Conservation (phyloP, 2,888 invertebrate genomes). For the Leucozona laternaria region DNA sequence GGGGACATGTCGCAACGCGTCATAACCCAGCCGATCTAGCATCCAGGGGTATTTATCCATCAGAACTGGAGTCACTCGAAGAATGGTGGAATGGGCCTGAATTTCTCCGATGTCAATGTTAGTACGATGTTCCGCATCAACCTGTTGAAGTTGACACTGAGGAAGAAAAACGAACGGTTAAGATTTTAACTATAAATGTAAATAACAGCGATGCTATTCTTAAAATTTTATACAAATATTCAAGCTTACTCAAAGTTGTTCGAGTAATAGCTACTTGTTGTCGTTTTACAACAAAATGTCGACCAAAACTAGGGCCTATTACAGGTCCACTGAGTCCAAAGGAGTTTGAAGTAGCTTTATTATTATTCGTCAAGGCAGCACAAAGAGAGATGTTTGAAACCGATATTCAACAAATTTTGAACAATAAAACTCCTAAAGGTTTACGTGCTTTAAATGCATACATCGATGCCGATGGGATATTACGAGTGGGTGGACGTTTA, state of each 20-base stretch:
- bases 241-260: too few species aligned
- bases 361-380: neutral
- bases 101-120: neutral
- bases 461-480: slow-evolving; percentile 9
- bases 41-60: neutral
- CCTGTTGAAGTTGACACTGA: neutral
- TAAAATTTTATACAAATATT: too few species aligned
- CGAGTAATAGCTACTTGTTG: too few species aligned
- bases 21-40: slow-evolving; percentile 5
- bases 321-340: too few species aligned
- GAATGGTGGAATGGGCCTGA: neutral
- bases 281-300: too few species aligned
- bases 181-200: neutral
- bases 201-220: too few species aligned
- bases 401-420: neutral
- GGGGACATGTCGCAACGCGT: neutral
- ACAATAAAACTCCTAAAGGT: neutral
- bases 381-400: slow-evolving; percentile 9
- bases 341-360: too few species aligned
- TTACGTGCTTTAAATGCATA: neutral
- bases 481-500: slow-evolving; percentile 26
- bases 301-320: too few species aligned
- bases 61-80: neutral
- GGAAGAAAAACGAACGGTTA: neutral
- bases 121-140: slow-evolving; percentile 7